Conservation (phyloP, 2,113 vertebrate species). For the Ramphastos sulfuratus region DNA sequence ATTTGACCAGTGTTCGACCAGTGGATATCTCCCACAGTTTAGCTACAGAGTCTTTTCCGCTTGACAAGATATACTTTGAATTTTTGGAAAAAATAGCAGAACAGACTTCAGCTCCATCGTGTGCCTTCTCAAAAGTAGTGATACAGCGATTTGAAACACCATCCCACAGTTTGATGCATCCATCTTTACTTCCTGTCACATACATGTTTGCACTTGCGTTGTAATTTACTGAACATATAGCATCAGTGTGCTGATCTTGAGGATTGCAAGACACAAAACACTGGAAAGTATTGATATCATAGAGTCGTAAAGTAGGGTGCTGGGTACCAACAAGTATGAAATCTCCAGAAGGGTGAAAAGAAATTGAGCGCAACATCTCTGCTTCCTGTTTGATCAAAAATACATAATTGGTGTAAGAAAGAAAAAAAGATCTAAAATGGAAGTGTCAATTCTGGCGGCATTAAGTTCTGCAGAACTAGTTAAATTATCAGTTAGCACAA, state of each 20-base stretch:
- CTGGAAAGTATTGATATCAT: slow-evolving; percentile 97
- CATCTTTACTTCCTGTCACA: slow-evolving; percentile 94
- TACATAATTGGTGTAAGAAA: neutral
- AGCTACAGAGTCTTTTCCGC: slow-evolving; percentile 97
- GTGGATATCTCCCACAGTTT: slow-evolving; percentile 99
- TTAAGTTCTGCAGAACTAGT: neutral
- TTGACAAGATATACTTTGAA: slow-evolving; percentile 97
- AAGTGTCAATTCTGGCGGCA: neutral
- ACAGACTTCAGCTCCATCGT: slow-evolving; percentile 94
- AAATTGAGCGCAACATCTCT: slow-evolving; percentile 96
- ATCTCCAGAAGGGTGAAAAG: slow-evolving; percentile 97
- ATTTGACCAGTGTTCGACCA: slow-evolving; percentile 93
- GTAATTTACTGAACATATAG: slow-evolving; percentile 93
- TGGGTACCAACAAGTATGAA: slow-evolving; percentile 95
- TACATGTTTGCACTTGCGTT: slow-evolving; percentile 95
- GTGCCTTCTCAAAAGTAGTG: slow-evolving; percentile 94
- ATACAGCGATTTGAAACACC: slow-evolving; percentile 97
- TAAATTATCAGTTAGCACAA: neutral
- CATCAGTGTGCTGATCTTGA: slow-evolving; percentile 95
- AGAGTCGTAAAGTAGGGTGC: slow-evolving; percentile 94
- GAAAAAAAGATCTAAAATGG: neutral
- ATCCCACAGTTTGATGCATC: slow-evolving; percentile 98
- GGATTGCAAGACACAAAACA: slow-evolving; percentile 98
- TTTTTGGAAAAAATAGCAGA: slow-evolving; percentile 98
- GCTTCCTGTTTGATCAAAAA: slow-evolving; percentile 84